These are phyloP conservation scores for Drosophila peninsularis DNA, from an alignment of 2,888 invertebrate genomes.

Conservation along the genomic window DNA sequence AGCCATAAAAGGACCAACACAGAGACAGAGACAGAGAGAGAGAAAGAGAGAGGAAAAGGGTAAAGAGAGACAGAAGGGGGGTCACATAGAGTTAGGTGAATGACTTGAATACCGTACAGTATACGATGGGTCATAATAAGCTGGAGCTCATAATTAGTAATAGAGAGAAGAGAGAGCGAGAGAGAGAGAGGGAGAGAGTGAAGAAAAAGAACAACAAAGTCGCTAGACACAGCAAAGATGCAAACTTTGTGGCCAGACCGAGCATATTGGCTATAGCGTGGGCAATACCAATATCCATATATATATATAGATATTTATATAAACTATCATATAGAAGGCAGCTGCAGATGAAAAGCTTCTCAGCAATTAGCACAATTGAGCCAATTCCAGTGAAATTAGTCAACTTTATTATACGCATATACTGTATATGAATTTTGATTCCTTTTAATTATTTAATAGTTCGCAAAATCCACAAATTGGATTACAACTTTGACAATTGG, in stretches of 20 bases:
- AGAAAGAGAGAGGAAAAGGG: neutral
- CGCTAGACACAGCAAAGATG: too few relatives aligned
- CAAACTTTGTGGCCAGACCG: too few relatives aligned
- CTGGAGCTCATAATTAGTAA: conserved; percentile 22
- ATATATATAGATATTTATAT: too few relatives aligned
- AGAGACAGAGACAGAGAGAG: neutral
- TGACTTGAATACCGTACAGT: conserved; percentile 2
- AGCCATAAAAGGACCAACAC: conserved; percentile 26
- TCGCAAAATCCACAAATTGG: neutral
- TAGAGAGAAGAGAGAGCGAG: neutral
- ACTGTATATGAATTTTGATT: neutral
- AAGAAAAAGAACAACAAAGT: neutral
- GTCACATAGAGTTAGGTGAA: neutral
- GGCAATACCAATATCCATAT: too few relatives aligned
- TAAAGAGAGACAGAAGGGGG: neutral
- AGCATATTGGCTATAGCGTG: neutral
- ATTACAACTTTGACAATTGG: neutral
- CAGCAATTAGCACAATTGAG: neutral
- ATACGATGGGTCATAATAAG: conserved; percentile 2
- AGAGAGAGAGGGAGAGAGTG: neutral
- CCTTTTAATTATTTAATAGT: neutral
- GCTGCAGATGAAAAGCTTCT: neutral
- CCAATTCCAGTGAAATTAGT: neutral
- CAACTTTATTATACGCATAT: neutral
- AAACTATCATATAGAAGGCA: too few relatives aligned